Conservation (phyloP, 2,797 vertebrate species). For the Glossophaga mutica region DNA sequence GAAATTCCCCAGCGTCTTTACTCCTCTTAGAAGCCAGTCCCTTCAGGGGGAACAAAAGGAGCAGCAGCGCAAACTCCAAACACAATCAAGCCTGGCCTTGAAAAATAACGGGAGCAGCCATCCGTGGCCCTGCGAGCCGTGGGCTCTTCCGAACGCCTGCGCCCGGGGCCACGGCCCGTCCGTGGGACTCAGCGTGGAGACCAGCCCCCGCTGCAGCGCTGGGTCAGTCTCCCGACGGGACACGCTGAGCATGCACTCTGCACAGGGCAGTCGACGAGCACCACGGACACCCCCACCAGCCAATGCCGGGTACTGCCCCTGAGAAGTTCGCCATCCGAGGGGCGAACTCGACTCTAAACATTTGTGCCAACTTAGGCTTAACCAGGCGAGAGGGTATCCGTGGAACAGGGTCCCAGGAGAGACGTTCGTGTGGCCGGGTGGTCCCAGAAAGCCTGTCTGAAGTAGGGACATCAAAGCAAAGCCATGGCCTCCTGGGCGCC, state of each 20-base stretch:
- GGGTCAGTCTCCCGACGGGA: accelerated
- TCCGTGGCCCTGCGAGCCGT: not conserved
- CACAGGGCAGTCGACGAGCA: not conserved
- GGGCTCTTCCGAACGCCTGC: not conserved
- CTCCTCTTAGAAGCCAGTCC: not conserved
- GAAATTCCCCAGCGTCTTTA: not conserved
- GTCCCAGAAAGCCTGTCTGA: not conserved
- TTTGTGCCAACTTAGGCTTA: accelerated
- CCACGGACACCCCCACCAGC: not conserved
- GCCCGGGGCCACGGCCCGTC: accelerated
- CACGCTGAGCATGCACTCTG: accelerated
- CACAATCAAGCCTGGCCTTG: not conserved
- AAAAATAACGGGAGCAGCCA: not conserved
- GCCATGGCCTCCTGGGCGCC: not conserved
- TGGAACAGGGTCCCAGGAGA: not conserved
- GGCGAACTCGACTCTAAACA: not conserved
- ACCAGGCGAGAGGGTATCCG: accelerated
- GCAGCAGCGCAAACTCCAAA: not conserved
- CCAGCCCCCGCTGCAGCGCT: accelerated
- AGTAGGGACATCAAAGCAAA: no score
- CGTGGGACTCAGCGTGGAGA: not conserved
- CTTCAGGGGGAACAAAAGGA: not conserved
- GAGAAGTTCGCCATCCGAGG: not conserved
- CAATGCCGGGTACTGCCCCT: no score
- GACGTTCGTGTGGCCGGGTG: not conserved